Conservation (phyloP, 2,113 vertebrate genomes). For the Pterophyllum scalare region DNA sequence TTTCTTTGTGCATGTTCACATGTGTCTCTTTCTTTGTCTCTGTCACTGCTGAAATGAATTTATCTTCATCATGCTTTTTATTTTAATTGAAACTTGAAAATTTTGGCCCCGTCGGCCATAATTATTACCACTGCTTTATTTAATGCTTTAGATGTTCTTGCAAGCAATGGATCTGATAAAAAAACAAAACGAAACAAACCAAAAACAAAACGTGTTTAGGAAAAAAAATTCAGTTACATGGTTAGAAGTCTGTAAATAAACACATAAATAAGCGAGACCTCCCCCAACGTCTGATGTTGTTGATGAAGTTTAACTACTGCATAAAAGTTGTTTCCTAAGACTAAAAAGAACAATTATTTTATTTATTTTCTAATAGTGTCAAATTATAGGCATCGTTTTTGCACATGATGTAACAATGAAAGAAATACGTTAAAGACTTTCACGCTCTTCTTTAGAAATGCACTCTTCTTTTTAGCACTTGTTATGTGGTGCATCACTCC, state of each 20-base stretch:
- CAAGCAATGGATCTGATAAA: too few relatives aligned
- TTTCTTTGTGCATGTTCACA: neutral
- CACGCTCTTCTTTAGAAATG: constrained; percentile 20
- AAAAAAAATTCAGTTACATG: too few relatives aligned
- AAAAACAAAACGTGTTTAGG: too few relatives aligned
- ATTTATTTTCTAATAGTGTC: neutral
- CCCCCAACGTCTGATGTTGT: too few relatives aligned
- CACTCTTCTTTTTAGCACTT: constrained; percentile 36
- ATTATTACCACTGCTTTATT: too few relatives aligned
- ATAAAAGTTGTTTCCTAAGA: neutral
- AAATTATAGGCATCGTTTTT: neutral
- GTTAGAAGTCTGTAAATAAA: too few relatives aligned
- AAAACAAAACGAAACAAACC: too few relatives aligned
- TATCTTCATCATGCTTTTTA: neutral
- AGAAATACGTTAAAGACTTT: constrained; percentile 3
- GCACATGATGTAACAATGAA: neutral
- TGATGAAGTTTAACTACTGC: neutral
- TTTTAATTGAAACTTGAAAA: neutral
- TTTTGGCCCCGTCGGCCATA: too few relatives aligned
- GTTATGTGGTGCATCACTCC: neutral
- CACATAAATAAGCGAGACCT: too few relatives aligned
- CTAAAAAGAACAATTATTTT: neutral
- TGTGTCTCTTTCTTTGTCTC: neutral
- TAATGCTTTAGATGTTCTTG: too few relatives aligned
- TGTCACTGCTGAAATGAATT: neutral